A percentile compares a stretch with the other conserved stretches of the same genome.
Conservation (phyloP, 2,113 vertebrate genomes). For the Myodes glareolus region DNA sequence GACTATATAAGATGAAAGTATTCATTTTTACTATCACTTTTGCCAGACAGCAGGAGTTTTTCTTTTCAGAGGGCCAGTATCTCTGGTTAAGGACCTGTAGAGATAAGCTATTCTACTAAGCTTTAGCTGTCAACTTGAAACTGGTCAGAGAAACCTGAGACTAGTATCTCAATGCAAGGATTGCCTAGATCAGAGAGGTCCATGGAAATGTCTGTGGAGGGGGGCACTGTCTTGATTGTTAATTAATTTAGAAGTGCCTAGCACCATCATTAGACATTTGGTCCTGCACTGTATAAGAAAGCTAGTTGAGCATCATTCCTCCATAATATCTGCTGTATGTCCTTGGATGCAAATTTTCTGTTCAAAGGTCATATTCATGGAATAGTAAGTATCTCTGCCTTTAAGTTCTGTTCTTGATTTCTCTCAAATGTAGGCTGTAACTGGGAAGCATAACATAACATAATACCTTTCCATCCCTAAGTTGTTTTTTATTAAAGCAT, state of each 20-base stretch:
- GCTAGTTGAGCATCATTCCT: neutral
- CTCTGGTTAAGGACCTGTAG: neutral
- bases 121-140: neutral
- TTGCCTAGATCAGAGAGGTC: neutral
- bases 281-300: neutral
- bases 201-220: neutral
- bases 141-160: accelerated
- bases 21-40: neutral
- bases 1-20: neutral
- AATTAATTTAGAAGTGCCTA: neutral
- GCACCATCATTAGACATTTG: neutral
- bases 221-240: too few species aligned
- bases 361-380: neutral
- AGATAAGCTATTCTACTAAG: neutral
- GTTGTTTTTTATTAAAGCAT: neutral
- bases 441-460: neutral
- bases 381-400: neutral
- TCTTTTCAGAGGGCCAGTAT: neutral
- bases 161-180: neutral
- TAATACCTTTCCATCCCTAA: neutral
- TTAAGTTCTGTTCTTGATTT: neutral
- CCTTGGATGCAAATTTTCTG: too few species aligned
- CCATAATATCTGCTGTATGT: neutral
- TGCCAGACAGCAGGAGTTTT: neutral
- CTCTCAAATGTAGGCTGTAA: neutral